These are phyloP conservation scores for Pseudocheirus occidentalis DNA, from an alignment of 2,797 vertebrate species.

Conservation along the genomic window DNA sequence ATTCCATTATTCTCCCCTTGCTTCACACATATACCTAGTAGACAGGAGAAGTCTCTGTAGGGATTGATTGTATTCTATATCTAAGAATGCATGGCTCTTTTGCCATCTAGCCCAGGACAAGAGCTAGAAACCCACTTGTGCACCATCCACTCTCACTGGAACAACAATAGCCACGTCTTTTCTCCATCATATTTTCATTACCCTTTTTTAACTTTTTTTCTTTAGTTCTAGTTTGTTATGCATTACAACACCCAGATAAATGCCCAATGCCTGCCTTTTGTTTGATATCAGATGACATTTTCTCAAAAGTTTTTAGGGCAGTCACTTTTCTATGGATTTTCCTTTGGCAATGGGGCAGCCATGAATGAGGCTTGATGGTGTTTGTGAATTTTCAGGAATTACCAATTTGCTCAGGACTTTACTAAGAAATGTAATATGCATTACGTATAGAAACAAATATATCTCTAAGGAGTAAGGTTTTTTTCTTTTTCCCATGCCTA, in stretches of 20 bases:
- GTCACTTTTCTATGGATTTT: background rate
- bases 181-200: background rate
- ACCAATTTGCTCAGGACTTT: conserved; percentile 27
- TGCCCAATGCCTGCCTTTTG: background rate
- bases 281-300: conserved; percentile 9
- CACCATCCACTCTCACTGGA: background rate
- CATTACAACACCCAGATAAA: conserved; percentile 2
- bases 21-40: background rate
- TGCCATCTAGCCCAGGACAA: background rate
- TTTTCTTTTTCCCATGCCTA: conserved; percentile 2
- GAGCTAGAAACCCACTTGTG: background rate
- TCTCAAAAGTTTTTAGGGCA: conserved; percentile 24
- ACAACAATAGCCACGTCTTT: background rate
- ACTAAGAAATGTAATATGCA: background rate
- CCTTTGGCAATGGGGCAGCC: conserved; percentile 34
- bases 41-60: background rate
- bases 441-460: background rate
- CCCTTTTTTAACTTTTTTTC: background rate
- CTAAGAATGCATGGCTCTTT: background rate
- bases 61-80: background rate
- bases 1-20: background rate
- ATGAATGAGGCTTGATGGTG: conserved; percentile 52
- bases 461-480: conserved; percentile 14
- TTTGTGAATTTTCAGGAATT: conserved; percentile 22
- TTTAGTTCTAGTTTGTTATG: background rate